These are phyloP conservation scores for Melanocharis versteri DNA, from an alignment of 2,113 vertebrate species.

Conservation along the genomic window DNA sequence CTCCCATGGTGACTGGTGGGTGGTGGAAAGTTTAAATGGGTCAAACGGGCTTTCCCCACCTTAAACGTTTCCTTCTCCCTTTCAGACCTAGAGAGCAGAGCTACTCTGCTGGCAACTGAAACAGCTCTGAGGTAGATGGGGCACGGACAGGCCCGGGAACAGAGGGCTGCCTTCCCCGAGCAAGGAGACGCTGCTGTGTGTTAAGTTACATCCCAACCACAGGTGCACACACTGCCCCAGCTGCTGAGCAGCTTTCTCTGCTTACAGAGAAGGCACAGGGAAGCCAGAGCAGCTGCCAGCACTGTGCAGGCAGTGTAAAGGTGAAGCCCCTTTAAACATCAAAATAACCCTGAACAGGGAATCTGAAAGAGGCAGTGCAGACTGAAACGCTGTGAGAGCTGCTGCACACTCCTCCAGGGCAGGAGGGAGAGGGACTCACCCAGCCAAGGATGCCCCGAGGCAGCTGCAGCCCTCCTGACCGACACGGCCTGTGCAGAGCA, in stretches of 20 bases:
- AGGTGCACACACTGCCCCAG: neutral
- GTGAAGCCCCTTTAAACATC: neutral
- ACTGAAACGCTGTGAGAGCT: neutral
- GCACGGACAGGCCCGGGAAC: neutral
- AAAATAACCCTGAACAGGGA: neutral
- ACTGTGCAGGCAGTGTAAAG: neutral
- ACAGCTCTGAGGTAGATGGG: neutral
- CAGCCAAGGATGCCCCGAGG: neutral
- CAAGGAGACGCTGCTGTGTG: neutral
- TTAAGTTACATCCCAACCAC: neutral
- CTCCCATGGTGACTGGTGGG: neutral
- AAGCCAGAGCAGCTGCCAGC: neutral
- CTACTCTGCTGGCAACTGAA: neutral
- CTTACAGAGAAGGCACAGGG: neutral
- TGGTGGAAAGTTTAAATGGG: neutral
- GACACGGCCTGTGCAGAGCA: neutral
- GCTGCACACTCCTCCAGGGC: neutral
- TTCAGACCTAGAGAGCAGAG: neutral
- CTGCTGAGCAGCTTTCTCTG: neutral
- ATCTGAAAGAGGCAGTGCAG: neutral
- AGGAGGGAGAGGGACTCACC: neutral
- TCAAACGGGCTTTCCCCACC: fast-evolving
- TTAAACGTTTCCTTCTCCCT: neutral
- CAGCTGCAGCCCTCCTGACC: neutral
- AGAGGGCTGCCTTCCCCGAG: neutral